phyloP scores from a whole-genome alignment of 2,888 invertebrate species.

The Yponomeuta sedellus region DNA sequence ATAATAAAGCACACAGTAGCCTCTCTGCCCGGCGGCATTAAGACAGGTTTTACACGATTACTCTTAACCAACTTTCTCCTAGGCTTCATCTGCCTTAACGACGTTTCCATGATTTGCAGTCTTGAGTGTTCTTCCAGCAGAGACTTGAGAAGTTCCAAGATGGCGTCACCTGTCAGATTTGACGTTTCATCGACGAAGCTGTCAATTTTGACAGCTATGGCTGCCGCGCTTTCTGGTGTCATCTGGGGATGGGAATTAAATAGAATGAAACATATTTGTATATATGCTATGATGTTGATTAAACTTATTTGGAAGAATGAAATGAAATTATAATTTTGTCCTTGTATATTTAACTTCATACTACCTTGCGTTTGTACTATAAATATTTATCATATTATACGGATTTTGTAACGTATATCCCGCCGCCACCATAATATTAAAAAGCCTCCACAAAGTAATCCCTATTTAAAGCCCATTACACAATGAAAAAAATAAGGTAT shows the following conservation, averaged over 20 bases:
- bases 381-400: too few relatives aligned
- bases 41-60: conserved; percentile 11
- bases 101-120: neutral
- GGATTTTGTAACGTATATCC: too few relatives aligned
- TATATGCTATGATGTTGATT: too few relatives aligned
- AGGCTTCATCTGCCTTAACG: neutral
- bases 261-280: too few relatives aligned
- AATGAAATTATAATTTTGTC: too few relatives aligned
- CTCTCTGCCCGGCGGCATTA: conserved; percentile 14
- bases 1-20: conserved; percentile 14
- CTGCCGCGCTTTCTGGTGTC: conserved; percentile 22
- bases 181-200: conserved; percentile 2
- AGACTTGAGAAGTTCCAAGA: neutral
- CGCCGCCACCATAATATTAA: too few relatives aligned
- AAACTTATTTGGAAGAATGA: neutral
- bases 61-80: neutral
- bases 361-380: too few relatives aligned
- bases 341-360: too few relatives aligned
- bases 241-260: conserved; percentile 1
- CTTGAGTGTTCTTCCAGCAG: conserved; percentile 13
- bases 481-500: too few relatives aligned
- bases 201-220: conserved; percentile 22
- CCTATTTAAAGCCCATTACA: too few relatives aligned
- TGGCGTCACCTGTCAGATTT: neutral
- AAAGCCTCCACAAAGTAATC: too few relatives aligned